Base-by-base conservation (phyloP, 2,797 vertebrate genomes). In the Xyrichtys novacula region DNA sequence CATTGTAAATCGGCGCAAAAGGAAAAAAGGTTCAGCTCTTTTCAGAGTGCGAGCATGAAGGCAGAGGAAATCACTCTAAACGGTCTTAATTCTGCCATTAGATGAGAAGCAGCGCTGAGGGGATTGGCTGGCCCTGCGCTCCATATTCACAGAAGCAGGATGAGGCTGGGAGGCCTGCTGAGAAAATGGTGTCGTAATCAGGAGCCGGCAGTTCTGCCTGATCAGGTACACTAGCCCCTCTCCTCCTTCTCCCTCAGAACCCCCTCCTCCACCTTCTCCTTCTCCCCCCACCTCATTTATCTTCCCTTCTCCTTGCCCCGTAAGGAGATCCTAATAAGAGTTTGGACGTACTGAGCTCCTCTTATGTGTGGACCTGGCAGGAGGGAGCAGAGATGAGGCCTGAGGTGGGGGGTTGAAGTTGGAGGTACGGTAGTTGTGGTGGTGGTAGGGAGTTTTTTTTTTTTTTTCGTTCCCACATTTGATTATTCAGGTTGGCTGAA, bases 151-250 rank as follows among this genome's bases (percentile, higher is more conserved):
- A 94, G 95, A 93, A 95, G 95, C 96, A 94, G 96, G 96, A 96
- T 96, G 96, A 96, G 96, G 95, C 94, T 93, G 94, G 93, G 93
- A 88, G 92, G 93, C 97, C 95, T 92, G 96, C 97, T 97, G 97
- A 95, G 97, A 97, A 99, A 99, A 98, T 97, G 95, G 95, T 95
- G 94, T 95, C 94, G 96, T 98, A 98, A 99, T 99, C 97, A 99
- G 96, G 94, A 96, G 94, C 95, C 92, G 89, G 95, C 96, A 94
- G 96, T 95, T 96, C 93, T 94, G 95, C 93, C 95, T 95, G 96
- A 97, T 98, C 95, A 97, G 96, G 96, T 96, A 95, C 95, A 94
- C 88, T 91, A 89, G 94, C 79, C 91, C 74, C 80, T 84, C 89
- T 87, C 91, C 93, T 92, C 90, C 87, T 11, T 89, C 22, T 88